Evolutionary conservation across 30 jellyfish, hydroid and myxozoan genomes (phyloP).

Genomic region (Hydra vulgaris): DNA sequence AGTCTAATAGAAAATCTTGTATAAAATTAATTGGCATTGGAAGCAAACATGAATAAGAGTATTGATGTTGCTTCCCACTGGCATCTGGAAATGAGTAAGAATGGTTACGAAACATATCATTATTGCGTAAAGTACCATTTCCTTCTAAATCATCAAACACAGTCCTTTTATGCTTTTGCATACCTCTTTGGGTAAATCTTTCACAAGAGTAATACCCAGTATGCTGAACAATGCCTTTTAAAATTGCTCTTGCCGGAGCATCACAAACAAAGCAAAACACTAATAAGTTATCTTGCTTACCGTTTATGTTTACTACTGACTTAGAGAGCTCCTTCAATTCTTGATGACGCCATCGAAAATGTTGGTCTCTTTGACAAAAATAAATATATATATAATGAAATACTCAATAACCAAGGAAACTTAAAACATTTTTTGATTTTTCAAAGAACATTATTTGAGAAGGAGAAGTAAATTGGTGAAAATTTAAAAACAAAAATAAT

Average conservation of each 20-base stretch:
- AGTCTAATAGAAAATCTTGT: constrained; percentile 18
- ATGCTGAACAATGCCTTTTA: constrained; percentile 25
- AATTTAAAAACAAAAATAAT: too few species aligned
- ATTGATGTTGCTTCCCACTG: neutral
- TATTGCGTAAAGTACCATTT: neutral
- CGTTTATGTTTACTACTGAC: neutral
- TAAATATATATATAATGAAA: too few species aligned
- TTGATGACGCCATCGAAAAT: neutral
- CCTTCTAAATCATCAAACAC: constrained; percentile 19
- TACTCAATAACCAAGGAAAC: neutral
- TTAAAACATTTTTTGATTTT: neutral
- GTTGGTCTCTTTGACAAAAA: neutral
- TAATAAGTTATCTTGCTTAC: neutral
- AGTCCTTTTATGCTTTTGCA: too few species aligned
- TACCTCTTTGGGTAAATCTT: constrained; percentile 27
- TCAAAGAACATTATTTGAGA: neutral
- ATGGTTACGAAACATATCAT: neutral
- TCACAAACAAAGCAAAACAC: constrained; percentile 25
- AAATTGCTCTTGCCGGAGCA: constrained; percentile 51
- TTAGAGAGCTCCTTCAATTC: constrained; percentile 13
- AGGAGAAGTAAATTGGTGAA: neutral
- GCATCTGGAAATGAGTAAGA: neutral
- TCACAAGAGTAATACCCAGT: constrained; percentile 42
- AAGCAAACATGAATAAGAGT: neutral
- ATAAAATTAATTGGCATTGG: constrained; percentile 13